A percentile compares a stretch with the other conserved stretches of the same genome.
Conservation (phyloP, 2,113 vertebrate genomes). For the Alces alces region DNA sequence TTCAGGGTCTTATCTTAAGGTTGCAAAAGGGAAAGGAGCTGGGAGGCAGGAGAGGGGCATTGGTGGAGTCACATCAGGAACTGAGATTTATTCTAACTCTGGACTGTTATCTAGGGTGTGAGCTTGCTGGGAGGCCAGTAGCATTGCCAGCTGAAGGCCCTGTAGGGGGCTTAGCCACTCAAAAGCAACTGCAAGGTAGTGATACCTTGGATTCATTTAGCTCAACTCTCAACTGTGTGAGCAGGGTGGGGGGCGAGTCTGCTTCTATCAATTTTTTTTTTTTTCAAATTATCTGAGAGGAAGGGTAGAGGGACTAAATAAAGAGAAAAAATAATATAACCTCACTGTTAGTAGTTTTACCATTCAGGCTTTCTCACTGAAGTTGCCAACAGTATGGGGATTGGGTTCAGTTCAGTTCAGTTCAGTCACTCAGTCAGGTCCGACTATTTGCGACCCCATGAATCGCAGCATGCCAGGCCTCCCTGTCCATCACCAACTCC, state of each 20-base stretch:
- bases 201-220: not conserved
- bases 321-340: not conserved
- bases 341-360: not conserved
- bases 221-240: not conserved
- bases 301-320: not conserved
- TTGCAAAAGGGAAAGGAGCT: not conserved
- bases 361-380: not conserved
- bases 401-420: no score
- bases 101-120: not conserved
- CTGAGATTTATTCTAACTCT: not conserved
- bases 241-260: not conserved
- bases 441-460: no score
- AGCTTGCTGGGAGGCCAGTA: no score
- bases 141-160: not conserved
- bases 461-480: no score
- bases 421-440: no score
- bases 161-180: not conserved
- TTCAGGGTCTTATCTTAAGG: not conserved
- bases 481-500: no score
- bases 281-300: not conserved
- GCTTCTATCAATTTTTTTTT: not conserved
- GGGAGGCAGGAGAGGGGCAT: not conserved
- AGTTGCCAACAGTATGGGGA: not conserved
- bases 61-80: not conserved
- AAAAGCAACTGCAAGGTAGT: not conserved